Base-by-base conservation (phyloP, 1,140 invertebrate genomes). In the Leptinotarsa undecemlineata region DNA sequence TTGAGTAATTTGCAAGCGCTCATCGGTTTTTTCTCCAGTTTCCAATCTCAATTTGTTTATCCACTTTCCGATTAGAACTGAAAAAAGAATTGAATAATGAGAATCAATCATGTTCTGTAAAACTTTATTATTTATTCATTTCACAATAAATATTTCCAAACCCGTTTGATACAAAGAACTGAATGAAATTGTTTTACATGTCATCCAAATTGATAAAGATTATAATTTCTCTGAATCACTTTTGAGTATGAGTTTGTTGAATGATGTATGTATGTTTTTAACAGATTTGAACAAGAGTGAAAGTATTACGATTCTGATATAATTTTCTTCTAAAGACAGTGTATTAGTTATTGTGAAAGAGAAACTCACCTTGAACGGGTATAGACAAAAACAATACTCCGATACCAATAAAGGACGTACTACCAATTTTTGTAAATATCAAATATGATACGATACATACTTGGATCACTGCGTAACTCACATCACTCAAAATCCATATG, bases 391-490 rank as follows among this genome's bases (percentile, higher is more conserved):
- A 80, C 78, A 98, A 89, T 19, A 94, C 88, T 3, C 86, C 88
- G 72, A 96, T 91, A 0, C 95, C 96, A 72, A 93, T 90, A 4
- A 96, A 83, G 13, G 93, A 91, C 3, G 92, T 89, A 76, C 90
- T 87, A 68, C 92, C 92, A 71, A 96, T 90, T 82, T 92, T 87
- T 6, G 84, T 71, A 86, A 90, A 97, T 85, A 97, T 90, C 60
- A 97, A 90, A 81, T 90, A 92, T 2, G 92, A 90, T 62, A 94
- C 88, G 74, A 94, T 89, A 61, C 92, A 85, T 6, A 93, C 92
- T 81, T 96, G 92, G 14, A 96, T 78, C 0, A 95, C 94, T 0
- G 93, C 95, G 68, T 94, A 88, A 92, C 92, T 94, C 75, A 94
- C 87, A 81, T 92, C 93, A 83, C 94, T 92, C 23, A 92, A 83